A percentile compares a stretch with the other conserved stretches of the same genome.
Evolutionary conservation across 2,113 vertebrate species (phyloP).

Genomic region (Oryzias curvinotus): DNA sequence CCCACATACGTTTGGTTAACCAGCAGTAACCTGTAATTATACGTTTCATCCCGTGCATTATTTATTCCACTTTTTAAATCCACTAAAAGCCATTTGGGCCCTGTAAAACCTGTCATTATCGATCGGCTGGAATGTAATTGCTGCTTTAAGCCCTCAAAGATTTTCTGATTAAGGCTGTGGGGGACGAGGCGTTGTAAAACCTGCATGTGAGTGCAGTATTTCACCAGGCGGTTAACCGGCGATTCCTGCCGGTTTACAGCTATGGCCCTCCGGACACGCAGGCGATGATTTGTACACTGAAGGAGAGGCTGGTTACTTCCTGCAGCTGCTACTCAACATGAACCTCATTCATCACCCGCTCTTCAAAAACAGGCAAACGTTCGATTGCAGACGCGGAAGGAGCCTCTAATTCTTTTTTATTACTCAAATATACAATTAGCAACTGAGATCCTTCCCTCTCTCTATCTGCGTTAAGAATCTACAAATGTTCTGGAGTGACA

Average conservation of each 20-base stretch:
- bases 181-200: constrained; percentile 59
- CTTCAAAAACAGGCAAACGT: too few relatives aligned
- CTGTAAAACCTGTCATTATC: constrained; percentile 77
- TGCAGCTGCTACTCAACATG: background rate
- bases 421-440: too few relatives aligned
- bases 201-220: constrained; percentile 49
- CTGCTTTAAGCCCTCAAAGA: constrained; percentile 73
- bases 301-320: background rate
- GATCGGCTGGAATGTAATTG: constrained; percentile 79
- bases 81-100: constrained; percentile 72
- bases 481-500: constrained; percentile 13
- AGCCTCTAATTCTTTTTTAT: too few relatives aligned
- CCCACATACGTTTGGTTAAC: constrained; percentile 69
- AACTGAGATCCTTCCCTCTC: background rate
- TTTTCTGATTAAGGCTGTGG: constrained; percentile 75
- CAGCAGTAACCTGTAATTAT: constrained; percentile 64
- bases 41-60: constrained; percentile 71
- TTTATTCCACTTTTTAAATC: constrained; percentile 77
- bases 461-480: constrained; percentile 3
- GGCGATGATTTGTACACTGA: constrained; percentile 23
- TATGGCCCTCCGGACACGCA: background rate
- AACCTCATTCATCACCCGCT: constrained; percentile 6
- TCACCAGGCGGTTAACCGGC: constrained; percentile 40
- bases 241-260: constrained; percentile 22
- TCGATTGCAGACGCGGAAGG: too few relatives aligned